Percentiles rank a stretch among this genome's conserved stretches.
phyloP scores from a whole-genome alignment of 2,888 invertebrate species.

The Lysandra coridon region DNA sequence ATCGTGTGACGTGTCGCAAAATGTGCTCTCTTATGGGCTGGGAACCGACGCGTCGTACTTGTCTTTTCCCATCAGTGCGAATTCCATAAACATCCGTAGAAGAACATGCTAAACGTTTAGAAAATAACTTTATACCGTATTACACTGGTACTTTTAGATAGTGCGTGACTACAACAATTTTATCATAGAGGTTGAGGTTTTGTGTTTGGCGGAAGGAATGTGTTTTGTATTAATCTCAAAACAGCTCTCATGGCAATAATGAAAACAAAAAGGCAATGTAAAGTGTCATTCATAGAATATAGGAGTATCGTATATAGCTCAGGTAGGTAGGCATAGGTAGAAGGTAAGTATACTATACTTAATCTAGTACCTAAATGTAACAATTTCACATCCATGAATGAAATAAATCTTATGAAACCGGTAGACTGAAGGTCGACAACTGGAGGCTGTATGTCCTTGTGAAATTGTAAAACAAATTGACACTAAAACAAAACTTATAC shows the following conservation, averaged over 20 bases:
- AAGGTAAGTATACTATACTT: no score
- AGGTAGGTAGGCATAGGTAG: neutral
- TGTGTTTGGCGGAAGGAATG: no score
- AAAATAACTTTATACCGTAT: neutral
- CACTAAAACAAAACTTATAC: neutral
- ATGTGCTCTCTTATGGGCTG: neutral
- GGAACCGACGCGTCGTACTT: neutral
- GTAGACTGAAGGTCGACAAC: neutral
- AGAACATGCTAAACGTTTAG: neutral
- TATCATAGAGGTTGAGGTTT: no score
- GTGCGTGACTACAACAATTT: no score
- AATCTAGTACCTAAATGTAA: no score
- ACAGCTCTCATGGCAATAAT: no score
- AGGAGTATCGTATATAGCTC: no score
- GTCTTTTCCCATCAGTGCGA: neutral
- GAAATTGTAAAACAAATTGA: neutral
- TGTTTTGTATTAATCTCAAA: no score
- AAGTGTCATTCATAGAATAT: no score
- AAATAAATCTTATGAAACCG: neutral
- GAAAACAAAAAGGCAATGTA: no score
- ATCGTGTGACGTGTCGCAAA: neutral
- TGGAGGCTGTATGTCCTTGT: neutral
- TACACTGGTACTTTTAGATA: neutral
- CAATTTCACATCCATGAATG: no score
- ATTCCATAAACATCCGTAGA: neutral